Evolutionary conservation across 2,113 vertebrate genomes (phyloP).

Genomic region (Oncorhynchus keta): DNA sequence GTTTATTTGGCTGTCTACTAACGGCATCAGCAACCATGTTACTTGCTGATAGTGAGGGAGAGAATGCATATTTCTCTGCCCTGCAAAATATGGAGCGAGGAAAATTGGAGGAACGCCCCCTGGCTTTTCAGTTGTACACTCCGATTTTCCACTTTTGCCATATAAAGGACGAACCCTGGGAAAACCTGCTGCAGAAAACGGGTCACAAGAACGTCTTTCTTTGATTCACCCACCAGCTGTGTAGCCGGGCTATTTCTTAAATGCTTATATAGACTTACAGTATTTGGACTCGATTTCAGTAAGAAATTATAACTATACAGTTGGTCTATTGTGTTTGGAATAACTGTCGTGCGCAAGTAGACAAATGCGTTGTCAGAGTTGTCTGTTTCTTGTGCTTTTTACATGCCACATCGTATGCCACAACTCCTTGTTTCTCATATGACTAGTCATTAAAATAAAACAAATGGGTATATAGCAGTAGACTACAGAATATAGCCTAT

Average conservation of each 20-base stretch:
- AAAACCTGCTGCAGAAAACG: conserved; percentile 49
- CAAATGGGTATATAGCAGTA: too few relatives aligned
- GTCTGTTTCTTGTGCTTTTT: too few relatives aligned
- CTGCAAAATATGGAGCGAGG: conserved; percentile 73
- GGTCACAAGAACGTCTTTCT: conserved; percentile 30
- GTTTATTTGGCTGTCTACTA: conserved; percentile 11
- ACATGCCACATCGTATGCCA: too few relatives aligned
- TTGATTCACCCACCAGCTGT: background rate
- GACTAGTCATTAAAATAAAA: too few relatives aligned
- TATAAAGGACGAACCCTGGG: conserved; percentile 67
- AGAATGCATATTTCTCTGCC: conserved; percentile 47
- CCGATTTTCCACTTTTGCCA: conserved; percentile 68
- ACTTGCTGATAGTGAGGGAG: conserved; percentile 19
- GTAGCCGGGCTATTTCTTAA: background rate
- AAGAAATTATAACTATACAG: too few relatives aligned
- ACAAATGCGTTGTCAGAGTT: too few relatives aligned
- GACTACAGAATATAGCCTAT: too few relatives aligned
- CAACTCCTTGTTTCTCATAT: too few relatives aligned
- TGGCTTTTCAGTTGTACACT: conserved; percentile 66
- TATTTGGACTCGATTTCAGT: too few relatives aligned
- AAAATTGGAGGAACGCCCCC: conserved; percentile 73
- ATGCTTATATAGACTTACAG: too few relatives aligned
- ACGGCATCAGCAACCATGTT: conserved; percentile 26
- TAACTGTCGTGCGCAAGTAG: too few relatives aligned
- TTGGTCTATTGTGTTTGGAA: too few relatives aligned